Percentiles rank a stretch among this genome's conserved stretches.
These are phyloP conservation scores for Oriolus oriolus DNA, from an alignment of 2,113 vertebrate genomes.

Conservation along the genomic window DNA sequence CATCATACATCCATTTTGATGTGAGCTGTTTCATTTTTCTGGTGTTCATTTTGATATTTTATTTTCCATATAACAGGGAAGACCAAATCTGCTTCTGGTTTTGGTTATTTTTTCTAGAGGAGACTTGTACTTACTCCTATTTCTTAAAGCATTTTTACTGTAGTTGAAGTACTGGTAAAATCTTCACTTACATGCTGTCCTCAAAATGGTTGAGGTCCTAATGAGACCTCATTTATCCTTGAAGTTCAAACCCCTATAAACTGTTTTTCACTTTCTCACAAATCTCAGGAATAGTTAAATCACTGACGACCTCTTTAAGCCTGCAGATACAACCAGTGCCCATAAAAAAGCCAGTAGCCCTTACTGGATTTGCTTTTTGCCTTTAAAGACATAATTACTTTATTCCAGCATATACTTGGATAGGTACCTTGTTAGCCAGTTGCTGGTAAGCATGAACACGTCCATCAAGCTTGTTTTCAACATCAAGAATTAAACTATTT, in stretches of 20 bases:
- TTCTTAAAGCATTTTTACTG: background rate
- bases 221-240: background rate
- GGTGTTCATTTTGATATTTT: background rate
- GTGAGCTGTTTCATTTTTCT: background rate
- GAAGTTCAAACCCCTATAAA: background rate
- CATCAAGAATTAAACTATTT: background rate
- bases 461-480: background rate
- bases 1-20: background rate
- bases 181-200: background rate
- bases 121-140: background rate
- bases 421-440: background rate
- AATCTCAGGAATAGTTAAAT: background rate
- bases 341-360: background rate
- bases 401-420: background rate
- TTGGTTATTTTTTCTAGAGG: background rate
- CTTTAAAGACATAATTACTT: background rate
- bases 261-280: background rate
- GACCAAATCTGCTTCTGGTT: background rate
- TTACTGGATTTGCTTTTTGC: background rate
- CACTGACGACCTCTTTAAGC: background rate
- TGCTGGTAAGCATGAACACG: background rate
- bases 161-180: background rate
- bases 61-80: background rate
- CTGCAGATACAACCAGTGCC: background rate
- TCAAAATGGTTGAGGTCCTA: background rate